Evolutionary conservation across 2,888 invertebrate genomes (phyloP), one percentile per base, ranked within the genome.

Genomic region (Andrena minutula): DNA sequence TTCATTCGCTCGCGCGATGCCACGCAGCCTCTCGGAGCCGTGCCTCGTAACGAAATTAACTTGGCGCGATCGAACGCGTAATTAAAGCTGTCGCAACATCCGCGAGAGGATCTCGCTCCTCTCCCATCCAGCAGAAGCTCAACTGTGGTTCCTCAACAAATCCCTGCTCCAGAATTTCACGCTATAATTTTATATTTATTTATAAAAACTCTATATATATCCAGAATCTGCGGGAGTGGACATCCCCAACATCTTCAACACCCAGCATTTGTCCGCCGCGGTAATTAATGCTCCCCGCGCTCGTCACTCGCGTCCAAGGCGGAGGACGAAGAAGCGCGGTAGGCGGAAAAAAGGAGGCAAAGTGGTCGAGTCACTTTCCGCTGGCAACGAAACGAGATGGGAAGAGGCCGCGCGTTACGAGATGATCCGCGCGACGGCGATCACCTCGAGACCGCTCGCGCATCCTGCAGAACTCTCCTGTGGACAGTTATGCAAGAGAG

Each of bases 401-500:
- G 16, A 58, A 8, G 26, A 49, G 49, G 16, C 20, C 23, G 63
- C n/a, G 63, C 32, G 60, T 69, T 69, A 73, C 73, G 78, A 75
- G 82, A 61, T 20, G 75, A 73, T 64, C 35, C 74, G n/a, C 61
- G 61, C 10, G 63, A 60, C 56, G 61, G 32, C 16, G 51, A 68
- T 30, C 64, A 28, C 12, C 23, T 26, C 35, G 72, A 64, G 56
- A 65, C 63, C 77, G 84, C 84, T 87, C 79, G 85, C 86, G 88
- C 90, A 90, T 90, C 88, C 85, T 77, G 74, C 83, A 69, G 80
- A 83, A 82, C 70, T 41, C 64, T 63, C 47, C 53, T 47, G 77
- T 60, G 71, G 75, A 75, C 75, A 68, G 70, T 91, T 90, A 89
- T 83, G 91, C 89, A 90, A 91, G 87, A 86, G 85, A 56, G 23